These are phyloP conservation scores for Iguana delicatissima DNA, from an alignment of 2,797 vertebrate species.

Conservation along the genomic window DNA sequence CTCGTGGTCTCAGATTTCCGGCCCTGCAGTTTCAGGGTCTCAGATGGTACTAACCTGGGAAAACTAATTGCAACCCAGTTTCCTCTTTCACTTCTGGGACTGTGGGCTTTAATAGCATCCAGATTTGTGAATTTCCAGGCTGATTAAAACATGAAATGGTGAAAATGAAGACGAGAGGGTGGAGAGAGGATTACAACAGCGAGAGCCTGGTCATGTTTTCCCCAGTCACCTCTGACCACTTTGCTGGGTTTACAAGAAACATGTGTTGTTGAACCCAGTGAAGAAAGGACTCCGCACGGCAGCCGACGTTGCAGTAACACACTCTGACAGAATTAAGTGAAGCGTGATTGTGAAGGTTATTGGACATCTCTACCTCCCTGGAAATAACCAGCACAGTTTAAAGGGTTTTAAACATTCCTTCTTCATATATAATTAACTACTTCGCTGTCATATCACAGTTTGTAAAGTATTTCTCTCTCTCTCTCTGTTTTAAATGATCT, in stretches of 20 bases:
- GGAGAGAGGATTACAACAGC: too few species aligned
- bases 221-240: constrained; percentile 42
- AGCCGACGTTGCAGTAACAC: constrained; percentile 52
- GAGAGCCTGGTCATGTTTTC: background rate
- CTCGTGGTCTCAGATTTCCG: too few species aligned
- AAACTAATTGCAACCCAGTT: background rate
- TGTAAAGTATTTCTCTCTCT: background rate
- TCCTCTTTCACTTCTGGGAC: background rate
- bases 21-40: too few species aligned
- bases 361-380: constrained; percentile 68
- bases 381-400: constrained; percentile 53
- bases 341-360: constrained; percentile 64
- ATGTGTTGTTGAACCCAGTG: constrained; percentile 39
- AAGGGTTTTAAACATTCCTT: constrained; percentile 45
- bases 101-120: constrained; percentile 1
- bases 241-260: constrained; percentile 50
- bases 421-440: constrained; percentile 73
- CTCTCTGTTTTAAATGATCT: background rate
- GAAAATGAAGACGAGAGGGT: background rate
- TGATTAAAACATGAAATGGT: too few species aligned
- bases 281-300: constrained; percentile 32
- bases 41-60: too few species aligned
- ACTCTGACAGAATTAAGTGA: constrained; percentile 63
- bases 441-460: constrained; percentile 57
- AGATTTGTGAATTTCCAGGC: too few species aligned